Evolutionary conservation across 2,797 vertebrate genomes (phyloP), one percentile per base, ranked within the genome.

Genomic region (Oryzias sinensis): DNA sequence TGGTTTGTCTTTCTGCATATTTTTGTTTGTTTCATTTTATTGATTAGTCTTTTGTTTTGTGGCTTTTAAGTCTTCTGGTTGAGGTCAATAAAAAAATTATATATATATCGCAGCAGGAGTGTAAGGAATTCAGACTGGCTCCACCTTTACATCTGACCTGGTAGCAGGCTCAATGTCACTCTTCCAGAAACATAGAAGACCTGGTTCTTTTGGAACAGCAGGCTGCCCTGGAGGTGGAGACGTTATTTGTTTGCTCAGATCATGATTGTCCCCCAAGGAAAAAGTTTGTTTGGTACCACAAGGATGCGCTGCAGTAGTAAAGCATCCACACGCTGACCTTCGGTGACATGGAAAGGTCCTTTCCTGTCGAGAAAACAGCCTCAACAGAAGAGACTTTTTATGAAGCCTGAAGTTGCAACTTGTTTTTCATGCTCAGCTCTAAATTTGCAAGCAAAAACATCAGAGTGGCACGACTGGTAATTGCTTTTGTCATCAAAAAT

Each of bases 161-260:
- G 0, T 54, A 65, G 33, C 51, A 20, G 59, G 55, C 62, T 57
- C 62, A 52, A 50, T 60, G 63, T 51, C 57, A 75, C 62, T 72
- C 60, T 67, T 77, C 62, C 63, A 77, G 60, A 76, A 74, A 69
- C 62, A 53, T 54, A 59, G 70, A 72, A 68, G 77, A 81, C 75
- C 65, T 11, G 62, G 80, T 81, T 77, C 54, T 70, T 79, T 79
- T 55, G 81, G 74, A 59, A n/a, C 43, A 64, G 56, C 62, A 8
- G 54, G 47, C 71, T 73, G 79, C 69, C 76, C 24, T 49, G 58
- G 64, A 72, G 72, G 75, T 53, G 11, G 73, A 67, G 72, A 57
- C 65, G 64, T 82, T 85, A 82, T 83, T 78, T 81, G 82, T 78
- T 77, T 75, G 72, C 65, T 65, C 14, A 83, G 69, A 88, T 88